phyloP scores from a whole-genome alignment of 2,888 invertebrate genomes.

The Lithophane ornitopus region DNA sequence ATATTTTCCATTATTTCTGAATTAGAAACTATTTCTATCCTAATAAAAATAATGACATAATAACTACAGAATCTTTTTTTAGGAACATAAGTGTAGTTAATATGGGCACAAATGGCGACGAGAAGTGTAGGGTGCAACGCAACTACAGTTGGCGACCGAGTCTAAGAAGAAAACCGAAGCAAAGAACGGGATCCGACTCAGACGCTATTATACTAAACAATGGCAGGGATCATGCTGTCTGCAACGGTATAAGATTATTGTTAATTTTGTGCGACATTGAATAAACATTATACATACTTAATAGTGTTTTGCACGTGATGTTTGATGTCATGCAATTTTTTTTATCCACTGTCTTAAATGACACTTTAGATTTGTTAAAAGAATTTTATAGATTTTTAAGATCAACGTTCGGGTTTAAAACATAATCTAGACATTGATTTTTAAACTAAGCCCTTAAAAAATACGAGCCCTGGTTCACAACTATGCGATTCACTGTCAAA shows the following conservation, averaged over 20 bases:
- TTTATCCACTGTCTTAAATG: neutral
- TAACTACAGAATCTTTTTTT: slow-evolving; percentile 13
- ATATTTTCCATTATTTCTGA: neutral
- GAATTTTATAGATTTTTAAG: neutral
- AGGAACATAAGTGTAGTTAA: slow-evolving; percentile 83
- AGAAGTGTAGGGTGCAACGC: slow-evolving; percentile 91
- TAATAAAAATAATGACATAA: neutral
- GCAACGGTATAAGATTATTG: slow-evolving; percentile 90
- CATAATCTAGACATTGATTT: neutral
- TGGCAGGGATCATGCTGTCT: slow-evolving; percentile 94
- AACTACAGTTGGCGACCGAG: slow-evolving; percentile 95
- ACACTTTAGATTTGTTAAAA: neutral
- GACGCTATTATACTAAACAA: slow-evolving; percentile 93
- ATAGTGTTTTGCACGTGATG: slow-evolving; percentile 10
- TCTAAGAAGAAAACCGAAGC: slow-evolving; percentile 92
- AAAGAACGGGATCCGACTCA: slow-evolving; percentile 90
- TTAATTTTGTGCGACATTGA: neutral
- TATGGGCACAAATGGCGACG: slow-evolving; percentile 78
- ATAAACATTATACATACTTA: too few relatives aligned
- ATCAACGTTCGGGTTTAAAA: neutral
- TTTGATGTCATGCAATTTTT: too few relatives aligned
- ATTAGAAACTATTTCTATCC: neutral
- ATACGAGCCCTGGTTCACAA: neutral
- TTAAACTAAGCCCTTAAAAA: too few relatives aligned
- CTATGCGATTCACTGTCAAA: too few relatives aligned